Conservation (phyloP, 2,113 vertebrate genomes). For the Antechinus flavipes region DNA sequence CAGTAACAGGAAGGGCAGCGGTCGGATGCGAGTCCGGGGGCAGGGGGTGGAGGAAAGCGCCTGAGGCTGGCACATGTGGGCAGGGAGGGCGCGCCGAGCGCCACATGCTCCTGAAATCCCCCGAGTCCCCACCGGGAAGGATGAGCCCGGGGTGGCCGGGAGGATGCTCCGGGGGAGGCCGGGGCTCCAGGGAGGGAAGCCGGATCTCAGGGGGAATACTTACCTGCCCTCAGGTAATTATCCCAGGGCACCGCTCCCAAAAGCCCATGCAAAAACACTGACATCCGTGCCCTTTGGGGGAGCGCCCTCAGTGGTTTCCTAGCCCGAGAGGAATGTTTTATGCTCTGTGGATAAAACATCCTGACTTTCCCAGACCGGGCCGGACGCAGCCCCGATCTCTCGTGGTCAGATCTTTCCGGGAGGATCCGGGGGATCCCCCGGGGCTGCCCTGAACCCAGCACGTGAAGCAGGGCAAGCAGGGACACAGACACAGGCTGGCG, state of each 20-base stretch:
- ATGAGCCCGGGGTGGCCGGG: rapidly evolving
- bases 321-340: not conserved
- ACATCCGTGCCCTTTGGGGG: not conserved
- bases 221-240: not conserved
- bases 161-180: too few relatives aligned
- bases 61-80: not conserved
- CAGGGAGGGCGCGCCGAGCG: rapidly evolving
- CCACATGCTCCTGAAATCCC: not conserved
- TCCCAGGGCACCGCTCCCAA: too few relatives aligned
- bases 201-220: too few relatives aligned
- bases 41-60: not conserved
- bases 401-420: not conserved
- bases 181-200: too few relatives aligned
- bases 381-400: not conserved
- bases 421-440: not conserved
- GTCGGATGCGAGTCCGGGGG: not conserved
- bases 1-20: not conserved
- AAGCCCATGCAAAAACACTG: not conserved
- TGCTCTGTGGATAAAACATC: not conserved
- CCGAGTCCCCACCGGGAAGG: not conserved
- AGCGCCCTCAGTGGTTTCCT: not conserved
- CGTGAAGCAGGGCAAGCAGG: not conserved
- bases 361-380: not conserved
- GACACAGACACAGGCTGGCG: not conserved
- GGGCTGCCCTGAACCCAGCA: not conserved